Evolutionary conservation across 1,140 invertebrate species (phyloP), one percentile per base, ranked within the genome.

Genomic region (Agrilus planipennis): DNA sequence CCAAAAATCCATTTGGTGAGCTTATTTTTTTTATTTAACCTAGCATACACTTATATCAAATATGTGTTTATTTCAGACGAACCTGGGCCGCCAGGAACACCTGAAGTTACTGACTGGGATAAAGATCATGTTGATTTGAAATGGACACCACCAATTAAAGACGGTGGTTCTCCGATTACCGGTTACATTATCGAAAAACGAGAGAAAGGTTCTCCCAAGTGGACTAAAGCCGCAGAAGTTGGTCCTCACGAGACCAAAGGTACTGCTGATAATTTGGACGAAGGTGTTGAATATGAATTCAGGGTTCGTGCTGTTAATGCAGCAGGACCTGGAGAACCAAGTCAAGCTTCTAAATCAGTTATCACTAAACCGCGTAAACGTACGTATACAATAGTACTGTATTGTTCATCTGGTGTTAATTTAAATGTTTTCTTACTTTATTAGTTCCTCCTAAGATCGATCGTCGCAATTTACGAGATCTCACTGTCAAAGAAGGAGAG

Each of bases 1-100:
- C 94, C 15, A 97, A 97, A 67, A 95, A 98, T 87, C 92, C 92
- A 53, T 99, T 89, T 62, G 89, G 84, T 89, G 63, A 68, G 69
- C 62, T 32, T 41, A 23, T 27, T 29, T 15, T 36, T 25, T 30
- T 31, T 10, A 35, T 35, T 4, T 6, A 6, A 12, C 20, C 11
- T 37, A 22, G n/a, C 9, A 23, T 23, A 37, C 25, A 23, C 25
- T 18, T 35, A 10, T 35, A 35, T 35, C 20, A 25, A 31, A 31
- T 18, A 34, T 34, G 6, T 34, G 11, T 4, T 39, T 20, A 43
- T 51, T 62, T 28, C 50, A 84, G 86, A 94, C 64, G 85, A 89
- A 61, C 90, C 91, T 51, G 90, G 88, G 41, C 77, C 88, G 51
- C 89, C 90, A 42, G 86, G 86, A 28, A 78, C 79, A 43, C 89